phyloP scores from a whole-genome alignment of 2,797 vertebrate species.

The Sebastes hubbsi region DNA sequence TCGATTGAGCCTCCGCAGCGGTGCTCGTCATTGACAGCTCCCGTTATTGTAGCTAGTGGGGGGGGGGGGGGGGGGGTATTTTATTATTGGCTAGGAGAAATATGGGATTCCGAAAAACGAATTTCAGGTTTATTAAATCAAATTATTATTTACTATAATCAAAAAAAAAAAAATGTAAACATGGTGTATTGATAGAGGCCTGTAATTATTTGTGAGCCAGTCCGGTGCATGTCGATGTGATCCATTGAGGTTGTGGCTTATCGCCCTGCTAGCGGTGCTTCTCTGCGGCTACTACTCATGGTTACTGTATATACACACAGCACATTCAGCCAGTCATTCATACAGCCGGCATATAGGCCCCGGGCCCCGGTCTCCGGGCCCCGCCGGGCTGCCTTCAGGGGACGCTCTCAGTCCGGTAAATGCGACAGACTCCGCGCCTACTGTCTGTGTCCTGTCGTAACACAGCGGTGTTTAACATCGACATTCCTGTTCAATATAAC shows the following conservation, averaged over 20 bases:
- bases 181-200: background rate
- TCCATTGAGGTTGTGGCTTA: background rate
- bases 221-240: background rate
- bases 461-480: background rate
- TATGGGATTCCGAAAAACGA: background rate
- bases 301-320: background rate
- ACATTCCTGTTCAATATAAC: background rate
- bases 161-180: background rate
- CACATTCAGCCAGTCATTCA: background rate
- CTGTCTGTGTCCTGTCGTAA: background rate
- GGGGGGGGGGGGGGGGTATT: background rate
- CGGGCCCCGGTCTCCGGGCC: background rate
- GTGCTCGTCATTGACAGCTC: constrained; percentile 17
- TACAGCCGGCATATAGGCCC: too few relatives aligned
- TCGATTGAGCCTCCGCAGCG: background rate
- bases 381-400: background rate
- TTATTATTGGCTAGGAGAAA: background rate
- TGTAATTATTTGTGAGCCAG: background rate
- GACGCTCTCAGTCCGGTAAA: background rate
- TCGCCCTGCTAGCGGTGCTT: background rate
- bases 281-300: background rate
- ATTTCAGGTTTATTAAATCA: background rate
- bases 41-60: background rate
- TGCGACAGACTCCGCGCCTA: background rate
- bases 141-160: background rate